Evolutionary conservation across 2,113 vertebrate species (phyloP), one percentile per base, ranked within the genome.

Genomic region (Danio rerio): DNA sequence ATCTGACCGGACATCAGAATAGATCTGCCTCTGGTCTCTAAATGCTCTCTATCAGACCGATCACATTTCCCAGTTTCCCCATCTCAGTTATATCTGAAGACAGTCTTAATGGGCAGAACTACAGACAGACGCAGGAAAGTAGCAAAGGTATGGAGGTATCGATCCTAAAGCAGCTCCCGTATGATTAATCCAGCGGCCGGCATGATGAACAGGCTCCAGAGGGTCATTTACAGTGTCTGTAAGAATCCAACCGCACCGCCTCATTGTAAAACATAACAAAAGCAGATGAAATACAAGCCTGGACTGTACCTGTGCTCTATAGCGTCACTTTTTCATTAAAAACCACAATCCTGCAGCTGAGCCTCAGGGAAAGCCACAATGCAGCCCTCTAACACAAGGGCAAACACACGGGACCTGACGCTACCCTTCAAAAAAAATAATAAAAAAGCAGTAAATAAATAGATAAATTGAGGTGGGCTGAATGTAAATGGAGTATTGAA

Each of bases 371-470:
- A 92, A 90, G 86, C 86, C 89, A 92, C 89, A 90, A 89, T 87
- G 87, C 87, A 88, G 85, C 81, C 85, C 88, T 89, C 87, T 83
- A 85, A 82, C 87, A 89, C 91, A 92, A 93, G 92, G 93, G 93
- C 92, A 94, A 92, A 92, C 91, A 94, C 90, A 92, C 89, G 87
- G 88, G 90, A 93, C 91, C 92, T 75, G 81, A 86, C 83, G 84
- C 86, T 90, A 89, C 86, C 91, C 89, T 92, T 90, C 89, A 86
- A 88, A 74, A 81, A 86, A 31, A 31, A 31, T 31, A 2, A 84
- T 86, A 80, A 90, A 91, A 88, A 93, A 88, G 78, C 86, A 87
- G 76, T 79, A 79, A 79, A 79, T 79, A 79, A 78, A 66, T 66
- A 55, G 76, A 66, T 66, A 55, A 65, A 79, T 79, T 79, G 76